Base-by-base conservation (phyloP, 2,797 vertebrate genomes). In the Mionectes olivaceus region DNA sequence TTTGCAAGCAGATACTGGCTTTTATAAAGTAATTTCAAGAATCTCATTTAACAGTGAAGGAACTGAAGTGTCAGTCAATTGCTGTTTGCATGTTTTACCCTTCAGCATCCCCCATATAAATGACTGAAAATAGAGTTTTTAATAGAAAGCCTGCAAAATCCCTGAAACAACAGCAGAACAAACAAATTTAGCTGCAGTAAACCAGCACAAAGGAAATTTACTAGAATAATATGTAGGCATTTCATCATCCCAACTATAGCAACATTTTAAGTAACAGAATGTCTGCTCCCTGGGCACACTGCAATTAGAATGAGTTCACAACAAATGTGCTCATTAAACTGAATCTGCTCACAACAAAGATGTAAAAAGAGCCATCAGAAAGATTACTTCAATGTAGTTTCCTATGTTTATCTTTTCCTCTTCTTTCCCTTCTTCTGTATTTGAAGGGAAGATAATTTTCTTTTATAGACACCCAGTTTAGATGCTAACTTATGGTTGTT, bases 281-380 rank as follows among this genome's bases (percentile, higher is more conserved):
- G 11, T 71, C 80, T 93, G 32, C 56, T 95, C 33, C 43, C 83
- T 83, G 28, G 33, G 75, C 33, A 78, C 43, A 55, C 19, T 89
- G 65, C 68, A 92, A 93, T 96, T 94, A 96, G 32, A 92, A 92
- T 33, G 71, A 78, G 30, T 83, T 76, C 65, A 73, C 44, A 79
- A 85, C 8, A 89, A 95, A 90, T 64, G 8, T 55, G 46, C 74
- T 96, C 83, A 81, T 96, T 94, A 93, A 91, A 80, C 65, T 53
- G 64, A 90, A 89, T 63, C 11, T 73, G 17, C 30, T 64, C 32
- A 25, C 49, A 91, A 75, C 12, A 83, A 79, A 55, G n/a, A 61
- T 43, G 25, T n/a, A 75, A 87, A 91, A 94, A 80, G n/a, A 88
- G 5, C 19, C 10, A 14, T 52, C 56, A 93, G 65, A 77, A 6